Evolutionary conservation across 2,113 vertebrate species (phyloP), one percentile per base, ranked within the genome.

Genomic region (Acrocephalus arundinaceus): DNA sequence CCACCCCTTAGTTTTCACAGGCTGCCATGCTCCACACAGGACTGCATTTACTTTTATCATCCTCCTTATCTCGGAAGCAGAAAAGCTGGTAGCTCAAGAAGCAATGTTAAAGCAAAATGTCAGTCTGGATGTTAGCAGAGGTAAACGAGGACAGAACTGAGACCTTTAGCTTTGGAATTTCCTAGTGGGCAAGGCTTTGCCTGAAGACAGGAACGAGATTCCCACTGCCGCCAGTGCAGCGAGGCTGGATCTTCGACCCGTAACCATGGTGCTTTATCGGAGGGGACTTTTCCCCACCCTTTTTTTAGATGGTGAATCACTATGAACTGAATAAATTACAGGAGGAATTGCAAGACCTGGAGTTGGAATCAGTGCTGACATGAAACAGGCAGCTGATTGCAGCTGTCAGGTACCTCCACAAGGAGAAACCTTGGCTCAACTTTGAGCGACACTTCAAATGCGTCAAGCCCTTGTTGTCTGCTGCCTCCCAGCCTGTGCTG

Each of bases 351-450:
- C 81, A 89, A 94, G 93, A 70, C 28, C 67, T 27, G 81, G 81
- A 94, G 81, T 48, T 70, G 71, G 73, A 91, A 85, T 95, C 87
- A 76, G 25, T 49, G 93, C 89, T 94, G 94, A 66, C 93, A 92
- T 87, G 94, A 94, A 96, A 85, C 8, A 91, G 86, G 89, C 79
- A 82, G 93, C 87, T 90, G 89, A 82, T 68, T 93, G 93, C 93
- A 89, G 89, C 94, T 96, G 96, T 91, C 95, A 75, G 94, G 89
- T 74, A 91, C 66, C 91, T 96, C 93, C 89, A 89, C 78, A 91
- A 96, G 94, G 94, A 96, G 93, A 96, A 97, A 94, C 95, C 96
- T 94, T 93, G 95, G 91, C 95, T 96, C 86, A 89, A 87, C 96
- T 96, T 94, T 94, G 94, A 95, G 91, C 49, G 71, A 91, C 94